These are phyloP conservation scores for Harpagus bidentatus DNA, from an alignment of 2,113 vertebrate genomes.

Conservation along the genomic window DNA sequence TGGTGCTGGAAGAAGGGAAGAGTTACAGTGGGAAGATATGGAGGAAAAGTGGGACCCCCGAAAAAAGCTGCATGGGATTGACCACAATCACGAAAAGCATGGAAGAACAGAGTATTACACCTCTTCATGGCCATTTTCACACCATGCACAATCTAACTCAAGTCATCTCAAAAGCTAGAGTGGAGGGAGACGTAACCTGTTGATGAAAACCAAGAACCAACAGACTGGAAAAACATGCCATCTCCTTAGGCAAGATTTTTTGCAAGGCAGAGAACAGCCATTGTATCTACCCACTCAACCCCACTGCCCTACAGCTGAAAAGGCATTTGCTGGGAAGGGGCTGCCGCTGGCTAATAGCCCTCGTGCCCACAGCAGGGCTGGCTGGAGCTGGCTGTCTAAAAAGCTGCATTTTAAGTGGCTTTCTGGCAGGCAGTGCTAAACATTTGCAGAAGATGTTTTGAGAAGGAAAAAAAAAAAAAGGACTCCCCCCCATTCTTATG, in stretches of 20 bases:
- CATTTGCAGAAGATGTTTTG: slow-evolving; percentile 31
- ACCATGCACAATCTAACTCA: not conserved
- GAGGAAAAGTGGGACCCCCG: not conserved
- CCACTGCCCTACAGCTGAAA: not conserved
- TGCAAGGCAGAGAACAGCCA: not conserved
- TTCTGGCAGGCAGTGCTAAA: slow-evolving; percentile 6
- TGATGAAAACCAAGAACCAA: not conserved
- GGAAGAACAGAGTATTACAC: not conserved
- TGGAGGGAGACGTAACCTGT: not conserved
- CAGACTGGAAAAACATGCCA: not conserved
- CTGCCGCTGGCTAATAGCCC: not conserved
- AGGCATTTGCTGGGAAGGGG: not conserved
- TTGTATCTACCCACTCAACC: not conserved
- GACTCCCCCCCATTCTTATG: not conserved
- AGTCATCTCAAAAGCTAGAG: not conserved
- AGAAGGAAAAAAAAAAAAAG: not conserved
- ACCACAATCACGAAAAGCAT: not conserved
- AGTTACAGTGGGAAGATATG: not conserved
- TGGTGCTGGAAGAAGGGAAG: not conserved
- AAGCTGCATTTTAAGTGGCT: slow-evolving; percentile 9
- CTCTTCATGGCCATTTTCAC: not conserved
- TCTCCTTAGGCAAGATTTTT: not conserved
- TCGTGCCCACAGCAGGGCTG: not conserved
- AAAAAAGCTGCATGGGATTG: not conserved
- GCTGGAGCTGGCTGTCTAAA: not conserved